phyloP scores from a whole-genome alignment of 2,888 invertebrate genomes.

The Ormia ochracea region DNA sequence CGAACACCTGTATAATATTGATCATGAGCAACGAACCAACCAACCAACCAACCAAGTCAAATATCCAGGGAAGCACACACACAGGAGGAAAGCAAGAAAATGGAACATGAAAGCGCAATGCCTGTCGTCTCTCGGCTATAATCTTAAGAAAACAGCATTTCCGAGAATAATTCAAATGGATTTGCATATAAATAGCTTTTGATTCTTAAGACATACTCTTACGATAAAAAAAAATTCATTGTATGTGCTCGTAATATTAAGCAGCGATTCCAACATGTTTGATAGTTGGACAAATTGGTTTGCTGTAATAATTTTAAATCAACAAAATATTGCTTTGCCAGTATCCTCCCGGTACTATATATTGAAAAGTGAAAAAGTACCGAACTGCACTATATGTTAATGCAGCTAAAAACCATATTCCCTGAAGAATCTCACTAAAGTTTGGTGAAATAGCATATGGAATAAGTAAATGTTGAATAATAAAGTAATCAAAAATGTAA shows the following conservation, averaged over 20 bases:
- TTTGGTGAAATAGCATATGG: no score
- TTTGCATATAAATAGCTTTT: conserved; percentile 63
- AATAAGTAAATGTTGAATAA: no score
- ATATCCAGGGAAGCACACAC: not conserved
- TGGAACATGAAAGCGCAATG: conserved; percentile 62
- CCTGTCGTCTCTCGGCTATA: conserved; percentile 26
- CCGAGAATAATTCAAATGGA: conserved; percentile 62
- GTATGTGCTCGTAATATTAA: not conserved
- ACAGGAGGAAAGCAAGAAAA: not conserved
- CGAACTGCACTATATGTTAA: no score
- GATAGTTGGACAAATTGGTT: not conserved
- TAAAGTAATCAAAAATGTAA: no score
- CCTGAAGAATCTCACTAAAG: no score
- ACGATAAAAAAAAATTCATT: conserved; percentile 34
- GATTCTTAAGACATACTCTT: conserved; percentile 46
- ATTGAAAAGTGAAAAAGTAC: no score
- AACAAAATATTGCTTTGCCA: no score
- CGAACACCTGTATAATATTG: conserved; percentile 66
- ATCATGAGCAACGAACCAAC: conserved; percentile 56
- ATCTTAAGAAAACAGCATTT: conserved; percentile 48
- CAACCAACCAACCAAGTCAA: conserved; percentile 30
- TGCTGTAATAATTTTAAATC: not conserved
- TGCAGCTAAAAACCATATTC: no score
- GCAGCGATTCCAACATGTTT: conserved; percentile 13
- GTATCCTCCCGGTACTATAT: no score